Conservation (phyloP, 2,113 vertebrate species). For the Elgaria multicarinata region DNA sequence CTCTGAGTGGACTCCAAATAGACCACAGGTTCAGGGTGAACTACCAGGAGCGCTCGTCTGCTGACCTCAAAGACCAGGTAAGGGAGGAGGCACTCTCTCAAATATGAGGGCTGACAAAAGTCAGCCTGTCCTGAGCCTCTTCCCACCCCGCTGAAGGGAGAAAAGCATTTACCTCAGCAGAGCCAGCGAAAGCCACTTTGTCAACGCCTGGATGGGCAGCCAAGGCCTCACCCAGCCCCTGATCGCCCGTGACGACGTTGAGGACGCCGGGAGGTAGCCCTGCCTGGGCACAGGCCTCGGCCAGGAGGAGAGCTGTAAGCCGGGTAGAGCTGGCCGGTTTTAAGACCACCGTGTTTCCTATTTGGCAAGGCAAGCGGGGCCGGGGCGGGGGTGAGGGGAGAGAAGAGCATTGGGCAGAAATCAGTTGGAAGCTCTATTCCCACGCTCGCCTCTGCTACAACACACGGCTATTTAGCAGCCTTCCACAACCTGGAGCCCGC, state of each 20-base stretch:
- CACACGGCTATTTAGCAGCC: background rate
- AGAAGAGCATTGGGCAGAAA: background rate
- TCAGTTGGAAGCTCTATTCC: background rate
- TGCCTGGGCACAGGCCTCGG: slow-evolving; percentile 71
- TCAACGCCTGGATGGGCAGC: slow-evolving; percentile 58
- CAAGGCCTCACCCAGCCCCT: slow-evolving; percentile 51
- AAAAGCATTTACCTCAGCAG: slow-evolving; percentile 60
- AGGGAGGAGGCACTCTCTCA: no score
- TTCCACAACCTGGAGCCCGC: background rate
- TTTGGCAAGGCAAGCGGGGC: background rate
- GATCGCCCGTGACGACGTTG: slow-evolving; percentile 68
- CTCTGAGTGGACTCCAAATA: no score
- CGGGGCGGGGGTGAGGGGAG: no score
- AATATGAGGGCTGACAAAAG: background rate
- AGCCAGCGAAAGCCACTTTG: slow-evolving; percentile 72
- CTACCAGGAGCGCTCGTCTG: no score
- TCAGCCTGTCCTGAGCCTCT: background rate
- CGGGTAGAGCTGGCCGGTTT: slow-evolving; percentile 52
- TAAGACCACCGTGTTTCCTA: slow-evolving; percentile 74
- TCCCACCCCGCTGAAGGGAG: background rate
- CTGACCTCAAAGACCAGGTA: no score
- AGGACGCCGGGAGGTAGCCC: slow-evolving; percentile 68
- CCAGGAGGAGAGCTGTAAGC: slow-evolving; percentile 69
- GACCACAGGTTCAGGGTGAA: no score
- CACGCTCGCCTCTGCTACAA: background rate